Evolutionary conservation across 2,888 invertebrate species (phyloP).

Genomic region (Physocephala rufipes): DNA sequence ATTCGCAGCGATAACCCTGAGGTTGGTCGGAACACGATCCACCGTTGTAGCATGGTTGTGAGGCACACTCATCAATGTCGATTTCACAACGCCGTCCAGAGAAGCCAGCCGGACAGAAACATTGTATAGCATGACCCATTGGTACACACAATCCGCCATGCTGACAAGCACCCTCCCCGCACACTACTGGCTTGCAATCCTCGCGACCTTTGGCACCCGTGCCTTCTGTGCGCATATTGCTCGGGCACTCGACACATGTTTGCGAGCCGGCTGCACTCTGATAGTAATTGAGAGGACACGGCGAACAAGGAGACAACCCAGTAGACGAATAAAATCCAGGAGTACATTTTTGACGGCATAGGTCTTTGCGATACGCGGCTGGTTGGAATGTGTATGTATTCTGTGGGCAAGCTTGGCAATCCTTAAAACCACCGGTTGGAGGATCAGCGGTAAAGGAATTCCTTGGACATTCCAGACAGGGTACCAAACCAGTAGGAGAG

Average conservation of each 20-base stretch:
- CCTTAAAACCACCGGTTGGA: conserved; percentile 89
- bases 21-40: conserved; percentile 91
- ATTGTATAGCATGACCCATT: conserved; percentile 88
- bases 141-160: conserved; percentile 92
- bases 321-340: conserved; percentile 92
- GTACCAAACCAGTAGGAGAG: conserved; percentile 91
- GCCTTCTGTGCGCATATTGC: conserved; percentile 86
- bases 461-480: conserved; percentile 92
- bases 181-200: conserved; percentile 87
- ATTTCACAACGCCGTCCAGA: conserved; percentile 92
- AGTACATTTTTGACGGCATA: conserved; percentile 87
- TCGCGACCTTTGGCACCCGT: conserved; percentile 83
- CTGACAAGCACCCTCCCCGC: conserved; percentile 87
- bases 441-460: conserved; percentile 90
- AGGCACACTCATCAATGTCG: conserved; percentile 94
- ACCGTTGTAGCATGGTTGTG: conserved; percentile 92
- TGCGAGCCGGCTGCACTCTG: conserved; percentile 86
- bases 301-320: conserved; percentile 91
- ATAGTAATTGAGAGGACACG: conserved; percentile 92
- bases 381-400: conserved; percentile 91
- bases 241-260: conserved; percentile 88
- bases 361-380: conserved; percentile 83
- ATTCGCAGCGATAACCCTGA: conserved; percentile 91
- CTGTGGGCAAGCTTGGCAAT: conserved; percentile 91
- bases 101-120: conserved; percentile 94